Evolutionary conservation across 2,888 invertebrate genomes (phyloP).

Genomic region (Microctonus hyperodae): DNA sequence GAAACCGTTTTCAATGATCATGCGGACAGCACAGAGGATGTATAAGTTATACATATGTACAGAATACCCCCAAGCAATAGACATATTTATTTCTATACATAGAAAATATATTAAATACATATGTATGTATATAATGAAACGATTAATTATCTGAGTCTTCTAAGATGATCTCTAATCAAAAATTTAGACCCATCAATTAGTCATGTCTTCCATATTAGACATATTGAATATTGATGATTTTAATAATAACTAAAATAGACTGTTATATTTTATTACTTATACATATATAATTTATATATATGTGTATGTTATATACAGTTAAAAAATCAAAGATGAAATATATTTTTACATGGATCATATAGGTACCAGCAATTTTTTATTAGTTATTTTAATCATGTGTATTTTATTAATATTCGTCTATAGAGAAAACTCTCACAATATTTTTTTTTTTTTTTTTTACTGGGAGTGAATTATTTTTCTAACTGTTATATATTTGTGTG

Average conservation of each 20-base stretch:
- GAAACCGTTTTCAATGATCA: constrained; percentile 10
- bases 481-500: constrained; percentile 28
- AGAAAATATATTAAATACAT: not conserved
- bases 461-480: constrained; percentile 10
- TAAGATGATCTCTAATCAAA: not conserved
- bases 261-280: not conserved
- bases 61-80: not conserved
- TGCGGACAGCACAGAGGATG: constrained; percentile 4
- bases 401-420: constrained; percentile 26
- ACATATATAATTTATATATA: too few relatives aligned
- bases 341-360: not conserved
- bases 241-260: not conserved
- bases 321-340: too few relatives aligned
- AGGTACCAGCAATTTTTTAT: too few relatives aligned
- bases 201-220: not conserved
- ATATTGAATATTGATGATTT: not conserved
- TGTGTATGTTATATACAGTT: too few relatives aligned
- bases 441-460: constrained; percentile 16
- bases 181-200: constrained; percentile 11
- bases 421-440: constrained; percentile 32
- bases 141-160: constrained; percentile 10
- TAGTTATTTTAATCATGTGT: too few relatives aligned
- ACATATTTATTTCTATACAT: not conserved
- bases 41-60: too few relatives aligned
- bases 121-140: not conserved